These are phyloP conservation scores for Pangasianodon gigas DNA, from an alignment of 2,113 vertebrate genomes.

Conservation along the genomic window DNA sequence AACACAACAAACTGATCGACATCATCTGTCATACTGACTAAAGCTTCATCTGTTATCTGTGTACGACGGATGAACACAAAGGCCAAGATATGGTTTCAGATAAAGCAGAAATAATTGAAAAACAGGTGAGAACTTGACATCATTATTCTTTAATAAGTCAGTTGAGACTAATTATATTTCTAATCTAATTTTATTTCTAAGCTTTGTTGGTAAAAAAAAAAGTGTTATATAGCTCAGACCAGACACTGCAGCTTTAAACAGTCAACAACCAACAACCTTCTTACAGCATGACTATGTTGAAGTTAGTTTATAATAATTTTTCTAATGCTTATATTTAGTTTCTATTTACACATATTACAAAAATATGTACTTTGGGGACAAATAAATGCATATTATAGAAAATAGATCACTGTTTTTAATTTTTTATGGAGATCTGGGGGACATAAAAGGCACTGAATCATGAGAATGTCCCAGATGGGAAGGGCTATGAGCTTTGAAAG, in stretches of 20 bases:
- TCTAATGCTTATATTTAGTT: background rate
- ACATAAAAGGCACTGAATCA: background rate
- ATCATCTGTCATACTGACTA: background rate
- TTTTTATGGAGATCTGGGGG: background rate
- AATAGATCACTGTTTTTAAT: background rate
- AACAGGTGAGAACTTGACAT: background rate
- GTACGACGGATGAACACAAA: background rate
- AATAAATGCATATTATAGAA: background rate
- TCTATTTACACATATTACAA: background rate
- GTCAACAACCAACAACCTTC: background rate
- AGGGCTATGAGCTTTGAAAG: background rate
- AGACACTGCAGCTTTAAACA: background rate
- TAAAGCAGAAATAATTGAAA: background rate
- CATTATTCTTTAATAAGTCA: background rate
- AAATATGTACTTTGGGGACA: background rate
- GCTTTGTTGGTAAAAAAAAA: background rate
- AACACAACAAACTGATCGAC: background rate
- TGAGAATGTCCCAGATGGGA: background rate
- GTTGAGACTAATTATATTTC: background rate
- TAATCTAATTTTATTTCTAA: background rate
- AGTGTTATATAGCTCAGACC: background rate
- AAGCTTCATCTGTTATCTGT: background rate
- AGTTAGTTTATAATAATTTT: background rate
- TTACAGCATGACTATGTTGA: background rate
- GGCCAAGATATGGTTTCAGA: background rate